These are phyloP conservation scores for Pogonomyrmex californicus DNA, from an alignment of 1,140 invertebrate genomes.

Conservation along the genomic window DNA sequence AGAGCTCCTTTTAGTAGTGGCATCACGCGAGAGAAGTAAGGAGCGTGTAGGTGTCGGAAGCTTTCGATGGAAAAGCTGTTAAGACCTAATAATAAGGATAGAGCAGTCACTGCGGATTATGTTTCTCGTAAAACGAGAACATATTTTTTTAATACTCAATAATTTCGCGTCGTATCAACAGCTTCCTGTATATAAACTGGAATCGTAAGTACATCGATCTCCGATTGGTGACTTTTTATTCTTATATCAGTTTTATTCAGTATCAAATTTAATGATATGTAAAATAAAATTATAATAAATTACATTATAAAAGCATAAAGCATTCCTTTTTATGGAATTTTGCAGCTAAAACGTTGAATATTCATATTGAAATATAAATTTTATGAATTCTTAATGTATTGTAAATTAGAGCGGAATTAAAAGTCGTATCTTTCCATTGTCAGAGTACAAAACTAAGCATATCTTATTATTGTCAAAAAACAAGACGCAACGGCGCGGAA, in stretches of 20 bases:
- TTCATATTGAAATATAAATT: background rate
- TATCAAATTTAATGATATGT: background rate
- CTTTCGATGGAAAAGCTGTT: conserved; percentile 46
- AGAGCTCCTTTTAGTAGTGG: conserved; percentile 58
- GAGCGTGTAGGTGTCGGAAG: conserved; percentile 55
- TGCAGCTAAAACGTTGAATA: background rate
- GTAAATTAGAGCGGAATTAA: no score
- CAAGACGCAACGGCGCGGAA: background rate
- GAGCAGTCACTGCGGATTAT: conserved; percentile 27
- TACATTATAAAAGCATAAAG: background rate
- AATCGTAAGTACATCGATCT: background rate
- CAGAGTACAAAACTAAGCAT: background rate
- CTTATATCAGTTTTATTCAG: background rate
- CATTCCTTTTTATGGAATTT: background rate
- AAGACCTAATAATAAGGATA: conserved; percentile 63
- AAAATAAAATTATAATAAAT: background rate
- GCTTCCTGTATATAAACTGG: conserved; percentile 15
- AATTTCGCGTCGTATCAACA: conserved; percentile 12
- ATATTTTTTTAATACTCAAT: conserved; percentile 48
- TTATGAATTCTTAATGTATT: background rate
- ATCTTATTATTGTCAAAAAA: background rate
- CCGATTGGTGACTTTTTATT: background rate
- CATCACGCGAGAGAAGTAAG: conserved; percentile 39
- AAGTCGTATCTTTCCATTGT: background rate
- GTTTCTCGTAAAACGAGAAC: conserved; percentile 48